These are phyloP conservation scores for Parambassis ranga DNA, from an alignment of 2,797 vertebrate species.

Conservation along the genomic window DNA sequence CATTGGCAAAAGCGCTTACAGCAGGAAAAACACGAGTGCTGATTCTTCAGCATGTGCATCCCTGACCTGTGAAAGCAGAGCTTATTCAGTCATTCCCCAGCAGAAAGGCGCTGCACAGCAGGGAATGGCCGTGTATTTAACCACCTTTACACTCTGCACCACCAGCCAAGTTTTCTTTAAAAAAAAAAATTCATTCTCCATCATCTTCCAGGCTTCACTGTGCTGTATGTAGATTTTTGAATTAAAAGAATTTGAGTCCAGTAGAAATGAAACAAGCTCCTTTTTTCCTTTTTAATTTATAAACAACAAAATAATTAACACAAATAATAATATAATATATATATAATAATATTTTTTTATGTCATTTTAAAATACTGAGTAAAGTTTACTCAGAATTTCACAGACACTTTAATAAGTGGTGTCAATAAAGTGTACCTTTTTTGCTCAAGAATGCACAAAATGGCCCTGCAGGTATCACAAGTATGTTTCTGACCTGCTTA, in stretches of 20 bases:
- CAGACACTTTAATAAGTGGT: not conserved
- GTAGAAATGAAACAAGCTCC: not conserved
- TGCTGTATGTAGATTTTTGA: constrained; percentile 44
- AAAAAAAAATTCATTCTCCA: constrained; percentile 30
- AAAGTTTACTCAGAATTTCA: too few relatives aligned
- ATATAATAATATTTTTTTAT: too few relatives aligned
- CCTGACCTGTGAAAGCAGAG: constrained; percentile 82
- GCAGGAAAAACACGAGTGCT: constrained; percentile 80
- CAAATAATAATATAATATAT: too few relatives aligned
- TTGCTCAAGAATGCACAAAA: not conserved
- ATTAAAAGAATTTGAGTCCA: too few relatives aligned
- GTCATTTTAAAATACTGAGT: too few relatives aligned
- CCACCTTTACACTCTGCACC: constrained; percentile 59
- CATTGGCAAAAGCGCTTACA: constrained; percentile 81
- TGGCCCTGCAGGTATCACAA: not conserved
- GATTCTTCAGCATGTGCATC: constrained; percentile 81
- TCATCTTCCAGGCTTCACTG: constrained; percentile 41
- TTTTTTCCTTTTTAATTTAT: not conserved
- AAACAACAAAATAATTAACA: too few relatives aligned
- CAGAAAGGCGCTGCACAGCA: constrained; percentile 73
- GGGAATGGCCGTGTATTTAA: constrained; percentile 76
- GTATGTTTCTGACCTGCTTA: not conserved
- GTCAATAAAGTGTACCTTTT: not conserved
- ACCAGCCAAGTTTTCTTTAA: constrained; percentile 65
- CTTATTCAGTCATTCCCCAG: constrained; percentile 77